A percentile compares a stretch with the other conserved stretches of the same genome.
Evolutionary conservation across 2,113 vertebrate genomes (phyloP).

Genomic region (Mystacornis crossleyi): DNA sequence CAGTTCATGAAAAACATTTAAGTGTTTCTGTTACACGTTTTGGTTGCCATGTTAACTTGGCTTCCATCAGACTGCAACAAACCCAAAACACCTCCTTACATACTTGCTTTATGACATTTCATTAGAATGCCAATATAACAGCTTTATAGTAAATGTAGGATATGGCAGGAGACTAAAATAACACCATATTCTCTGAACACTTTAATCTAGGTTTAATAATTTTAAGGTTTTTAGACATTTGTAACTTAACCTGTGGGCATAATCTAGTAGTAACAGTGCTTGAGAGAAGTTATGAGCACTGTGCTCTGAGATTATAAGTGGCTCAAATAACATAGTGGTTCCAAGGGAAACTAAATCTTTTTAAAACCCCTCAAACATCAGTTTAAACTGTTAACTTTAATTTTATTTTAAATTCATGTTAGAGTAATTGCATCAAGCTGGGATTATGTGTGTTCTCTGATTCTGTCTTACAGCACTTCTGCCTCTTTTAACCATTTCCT

Average conservation of each 20-base stretch:
- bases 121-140: slow-evolving; percentile 81
- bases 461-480: slow-evolving; percentile 37
- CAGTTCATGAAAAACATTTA: slow-evolving; percentile 72
- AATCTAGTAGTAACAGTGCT: slow-evolving; percentile 79
- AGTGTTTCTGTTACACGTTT: slow-evolving; percentile 81
- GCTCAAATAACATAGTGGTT: slow-evolving; percentile 81
- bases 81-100: slow-evolving; percentile 84
- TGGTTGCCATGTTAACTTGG: slow-evolving; percentile 83
- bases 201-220: slow-evolving; percentile 83
- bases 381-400: slow-evolving; percentile 85
- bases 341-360: slow-evolving; percentile 85
- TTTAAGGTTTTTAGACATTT: slow-evolving; percentile 78
- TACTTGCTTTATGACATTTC: slow-evolving; percentile 85
- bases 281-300: slow-evolving; percentile 74
- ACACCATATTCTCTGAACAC: slow-evolving; percentile 76
- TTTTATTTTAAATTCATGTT: slow-evolving; percentile 84
- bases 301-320: slow-evolving; percentile 74
- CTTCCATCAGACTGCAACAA: slow-evolving; percentile 74
- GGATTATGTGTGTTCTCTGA: slow-evolving; percentile 71
- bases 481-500: slow-evolving; percentile 71
- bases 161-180: slow-evolving; percentile 85
- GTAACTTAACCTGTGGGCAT: slow-evolving; percentile 79
- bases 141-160: slow-evolving; percentile 83
- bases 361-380: slow-evolving; percentile 81
- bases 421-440: slow-evolving; percentile 83